Evolutionary conservation across 2,113 vertebrate genomes (phyloP).

Genomic region (Steatornis caripensis): DNA sequence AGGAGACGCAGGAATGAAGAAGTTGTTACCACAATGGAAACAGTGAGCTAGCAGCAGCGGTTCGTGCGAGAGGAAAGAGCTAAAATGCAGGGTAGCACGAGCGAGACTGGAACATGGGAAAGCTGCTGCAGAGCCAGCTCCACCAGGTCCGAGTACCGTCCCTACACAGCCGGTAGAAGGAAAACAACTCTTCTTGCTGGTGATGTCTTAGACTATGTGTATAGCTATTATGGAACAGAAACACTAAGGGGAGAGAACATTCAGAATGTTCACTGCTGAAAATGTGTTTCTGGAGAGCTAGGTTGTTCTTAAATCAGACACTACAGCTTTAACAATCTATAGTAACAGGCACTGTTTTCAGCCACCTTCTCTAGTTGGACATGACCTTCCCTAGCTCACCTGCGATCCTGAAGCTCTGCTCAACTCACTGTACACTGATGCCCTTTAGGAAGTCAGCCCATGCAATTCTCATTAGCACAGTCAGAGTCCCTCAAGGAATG

Average conservation of each 20-base stretch:
- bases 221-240: neutral
- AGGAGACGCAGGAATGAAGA: neutral
- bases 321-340: neutral
- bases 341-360: neutral
- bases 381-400: neutral
- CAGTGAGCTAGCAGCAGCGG: neutral
- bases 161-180: neutral
- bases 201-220: neutral
- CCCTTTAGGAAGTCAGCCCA: neutral
- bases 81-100: accelerated
- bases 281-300: neutral
- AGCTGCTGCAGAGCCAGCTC: neutral
- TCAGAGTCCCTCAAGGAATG: neutral
- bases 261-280: neutral
- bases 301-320: neutral
- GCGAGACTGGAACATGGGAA: neutral
- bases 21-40: neutral
- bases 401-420: neutral
- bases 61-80: neutral
- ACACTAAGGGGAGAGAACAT: neutral
- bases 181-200: neutral
- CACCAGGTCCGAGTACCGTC: neutral
- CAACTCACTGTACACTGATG: neutral
- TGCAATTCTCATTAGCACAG: neutral
- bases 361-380: neutral